phyloP scores from a whole-genome alignment of 2,888 invertebrate genomes.

The Drosophila stalkeri region DNA sequence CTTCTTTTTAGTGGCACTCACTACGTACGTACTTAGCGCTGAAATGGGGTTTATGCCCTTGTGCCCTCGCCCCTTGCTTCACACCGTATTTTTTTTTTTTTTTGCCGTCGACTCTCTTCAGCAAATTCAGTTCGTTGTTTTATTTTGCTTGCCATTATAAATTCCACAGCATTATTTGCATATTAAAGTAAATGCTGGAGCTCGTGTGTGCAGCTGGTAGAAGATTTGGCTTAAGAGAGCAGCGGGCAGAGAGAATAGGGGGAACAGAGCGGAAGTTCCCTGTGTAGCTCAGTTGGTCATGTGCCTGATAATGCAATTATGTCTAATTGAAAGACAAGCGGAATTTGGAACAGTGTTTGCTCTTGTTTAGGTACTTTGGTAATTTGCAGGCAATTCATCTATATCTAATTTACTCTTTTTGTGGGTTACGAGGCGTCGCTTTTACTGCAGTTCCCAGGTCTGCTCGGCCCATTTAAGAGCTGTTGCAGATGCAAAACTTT shows the following conservation, averaged over 20 bases:
- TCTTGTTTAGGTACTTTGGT: conserved; percentile 38
- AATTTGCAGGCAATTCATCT: conserved; percentile 41
- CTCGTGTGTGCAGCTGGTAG: conserved; percentile 45
- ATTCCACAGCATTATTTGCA: conserved; percentile 77
- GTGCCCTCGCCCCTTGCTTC: conserved; percentile 4
- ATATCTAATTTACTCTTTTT: conserved; percentile 48
- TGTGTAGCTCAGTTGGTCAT: conserved; percentile 40
- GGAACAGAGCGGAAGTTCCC: conserved; percentile 12
- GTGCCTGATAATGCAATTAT: conserved; percentile 62
- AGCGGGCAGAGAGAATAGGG: background rate
- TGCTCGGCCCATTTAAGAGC: conserved; percentile 10
- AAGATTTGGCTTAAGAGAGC: conserved; percentile 42
- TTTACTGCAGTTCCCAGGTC: conserved; percentile 35
- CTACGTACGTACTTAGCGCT: conserved; percentile 68
- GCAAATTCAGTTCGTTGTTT: conserved; percentile 32
- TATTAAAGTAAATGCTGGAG: conserved; percentile 62
- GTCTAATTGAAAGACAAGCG: conserved; percentile 60
- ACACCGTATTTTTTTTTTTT: background rate
- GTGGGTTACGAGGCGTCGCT: conserved; percentile 70
- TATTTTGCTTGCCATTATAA: conserved; percentile 61
- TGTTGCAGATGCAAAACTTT: conserved; percentile 43
- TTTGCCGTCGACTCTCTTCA: conserved; percentile 4
- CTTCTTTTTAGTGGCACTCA: conserved; percentile 60
- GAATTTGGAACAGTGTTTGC: conserved; percentile 58
- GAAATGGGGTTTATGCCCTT: conserved; percentile 63